Conservation (phyloP, 1,140 invertebrate genomes). For the Orchesella cincta region DNA sequence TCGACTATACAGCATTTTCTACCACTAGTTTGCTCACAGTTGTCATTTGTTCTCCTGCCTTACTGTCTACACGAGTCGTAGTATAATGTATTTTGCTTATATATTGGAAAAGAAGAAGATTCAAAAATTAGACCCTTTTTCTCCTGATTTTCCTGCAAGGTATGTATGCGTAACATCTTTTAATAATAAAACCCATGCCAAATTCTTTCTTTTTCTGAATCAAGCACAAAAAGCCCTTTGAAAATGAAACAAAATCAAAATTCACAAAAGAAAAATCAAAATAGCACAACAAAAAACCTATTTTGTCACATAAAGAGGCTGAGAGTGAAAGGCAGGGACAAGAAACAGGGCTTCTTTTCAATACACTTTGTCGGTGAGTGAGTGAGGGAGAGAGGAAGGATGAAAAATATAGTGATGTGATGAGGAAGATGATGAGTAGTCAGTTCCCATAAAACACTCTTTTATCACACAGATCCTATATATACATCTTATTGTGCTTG, state of each 20-base stretch:
- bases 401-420: not conserved
- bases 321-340: not conserved
- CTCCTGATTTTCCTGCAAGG: not conserved
- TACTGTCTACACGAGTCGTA: not conserved
- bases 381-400: not conserved
- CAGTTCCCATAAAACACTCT: no score
- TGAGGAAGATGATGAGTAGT: not conserved
- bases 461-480: no score
- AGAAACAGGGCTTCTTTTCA: not conserved
- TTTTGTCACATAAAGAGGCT: no score
- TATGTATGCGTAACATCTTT: not conserved
- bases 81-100: not conserved
- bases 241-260: not conserved
- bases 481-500: no score
- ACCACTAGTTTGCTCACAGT: not conserved
- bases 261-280: not conserved
- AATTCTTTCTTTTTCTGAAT: not conserved
- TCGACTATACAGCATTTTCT: not conserved
- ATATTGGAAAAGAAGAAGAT: no score
- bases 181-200: not conserved
- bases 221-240: not conserved
- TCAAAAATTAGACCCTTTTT: not conserved
- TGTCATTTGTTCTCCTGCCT: not conserved
- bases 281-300: not conserved
- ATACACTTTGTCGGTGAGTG: not conserved